Conservation (phyloP, 1,140 invertebrate genomes). For the Trinorchestia longiramus region DNA sequence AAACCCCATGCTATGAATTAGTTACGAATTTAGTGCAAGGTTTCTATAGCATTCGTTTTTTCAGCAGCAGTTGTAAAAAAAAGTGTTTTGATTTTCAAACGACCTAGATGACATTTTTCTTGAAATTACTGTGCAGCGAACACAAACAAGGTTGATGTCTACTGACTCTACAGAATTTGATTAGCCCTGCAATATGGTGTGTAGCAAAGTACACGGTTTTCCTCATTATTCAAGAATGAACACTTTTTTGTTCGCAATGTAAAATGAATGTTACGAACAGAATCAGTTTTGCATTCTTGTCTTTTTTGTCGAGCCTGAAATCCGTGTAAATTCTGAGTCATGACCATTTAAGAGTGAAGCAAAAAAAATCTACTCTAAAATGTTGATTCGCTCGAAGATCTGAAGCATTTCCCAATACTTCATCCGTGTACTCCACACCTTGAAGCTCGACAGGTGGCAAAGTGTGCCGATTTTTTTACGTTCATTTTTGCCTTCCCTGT, state of each 20-base stretch:
- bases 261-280: background rate
- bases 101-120: background rate
- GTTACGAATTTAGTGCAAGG: too few relatives aligned
- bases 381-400: background rate
- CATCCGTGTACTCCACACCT: background rate
- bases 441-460: background rate
- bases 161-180: background rate
- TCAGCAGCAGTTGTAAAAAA: background rate
- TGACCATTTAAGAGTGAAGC: background rate
- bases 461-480: background rate
- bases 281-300: background rate
- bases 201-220: background rate
- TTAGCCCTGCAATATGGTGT: background rate
- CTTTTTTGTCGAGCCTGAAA: background rate
- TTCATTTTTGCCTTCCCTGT: background rate
- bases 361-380: background rate
- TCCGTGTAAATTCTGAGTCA: background rate
- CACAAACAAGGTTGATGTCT: background rate
- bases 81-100: background rate
- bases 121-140: background rate
- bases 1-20: too few relatives aligned
- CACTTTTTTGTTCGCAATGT: background rate
- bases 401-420: background rate
- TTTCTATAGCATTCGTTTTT: too few relatives aligned
- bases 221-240: background rate